These are phyloP conservation scores for Phlogophora meticulosa DNA, from an alignment of 2,888 invertebrate genomes.

Conservation along the genomic window DNA sequence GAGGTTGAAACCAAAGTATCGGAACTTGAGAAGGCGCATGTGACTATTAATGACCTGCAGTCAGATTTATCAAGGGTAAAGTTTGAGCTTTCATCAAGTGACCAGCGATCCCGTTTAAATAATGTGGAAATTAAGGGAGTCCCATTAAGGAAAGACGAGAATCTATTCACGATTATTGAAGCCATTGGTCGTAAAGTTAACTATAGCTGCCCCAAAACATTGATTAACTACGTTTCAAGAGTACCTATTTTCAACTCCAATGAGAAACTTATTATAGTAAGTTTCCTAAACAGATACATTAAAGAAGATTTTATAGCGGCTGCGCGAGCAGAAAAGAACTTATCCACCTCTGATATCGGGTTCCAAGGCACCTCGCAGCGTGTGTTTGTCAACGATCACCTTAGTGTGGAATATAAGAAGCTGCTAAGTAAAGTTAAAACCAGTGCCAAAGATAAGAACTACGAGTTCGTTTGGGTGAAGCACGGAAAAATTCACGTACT, in stretches of 20 bases:
- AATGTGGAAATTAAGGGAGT: conserved; percentile 11
- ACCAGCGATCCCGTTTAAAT: conserved; percentile 1
- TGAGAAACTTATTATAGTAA: conserved; percentile 7
- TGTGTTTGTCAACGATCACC: conserved; percentile 6
- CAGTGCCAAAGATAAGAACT: conserved; percentile 2
- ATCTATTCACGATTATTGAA: neutral
- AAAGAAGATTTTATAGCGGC: neutral
- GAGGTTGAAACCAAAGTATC: neutral
- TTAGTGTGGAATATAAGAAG: conserved; percentile 3
- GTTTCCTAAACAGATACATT: neutral
- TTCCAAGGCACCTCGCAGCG: conserved; percentile 1
- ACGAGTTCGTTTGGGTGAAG: conserved; percentile 19
- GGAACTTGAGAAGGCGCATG: neutral
- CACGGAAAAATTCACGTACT: conserved; percentile 15
- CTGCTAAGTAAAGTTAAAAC: conserved; percentile 1
- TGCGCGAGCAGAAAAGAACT: neutral
- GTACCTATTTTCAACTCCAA: neutral
- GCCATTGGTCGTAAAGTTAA: conserved; percentile 3
- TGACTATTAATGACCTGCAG: neutral
- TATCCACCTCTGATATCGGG: conserved; percentile 1
- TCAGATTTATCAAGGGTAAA: neutral
- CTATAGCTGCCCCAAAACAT: neutral
- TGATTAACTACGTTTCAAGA: conserved; percentile 1
- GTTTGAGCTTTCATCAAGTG: neutral
- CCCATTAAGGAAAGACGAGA: conserved; percentile 6